phyloP scores from a whole-genome alignment of 2,797 vertebrate genomes.

The Enteromius afrohamiltoni region DNA sequence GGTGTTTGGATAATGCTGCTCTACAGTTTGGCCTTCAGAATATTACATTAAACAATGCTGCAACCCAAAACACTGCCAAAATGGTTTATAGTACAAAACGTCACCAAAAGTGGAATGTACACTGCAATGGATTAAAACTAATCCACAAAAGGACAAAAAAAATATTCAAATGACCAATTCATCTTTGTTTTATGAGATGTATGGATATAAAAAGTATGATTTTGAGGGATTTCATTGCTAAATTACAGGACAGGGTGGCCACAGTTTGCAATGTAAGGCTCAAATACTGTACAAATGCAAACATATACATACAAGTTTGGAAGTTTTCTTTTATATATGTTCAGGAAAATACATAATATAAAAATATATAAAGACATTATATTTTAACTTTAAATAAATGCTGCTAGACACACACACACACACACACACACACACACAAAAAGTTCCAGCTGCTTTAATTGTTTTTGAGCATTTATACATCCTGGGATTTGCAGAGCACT shows the following conservation, averaged over 20 bases:
- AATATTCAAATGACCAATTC: neutral
- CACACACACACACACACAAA: neutral
- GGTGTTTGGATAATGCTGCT: constrained; percentile 37
- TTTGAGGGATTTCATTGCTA: neutral
- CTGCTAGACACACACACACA: neutral
- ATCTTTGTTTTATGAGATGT: neutral
- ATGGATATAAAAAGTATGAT: neutral
- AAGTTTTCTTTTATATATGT: neutral
- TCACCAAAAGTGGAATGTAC: constrained; percentile 3
- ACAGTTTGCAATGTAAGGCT: neutral
- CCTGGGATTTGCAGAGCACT: constrained; percentile 63
- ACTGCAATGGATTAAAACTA: neutral
- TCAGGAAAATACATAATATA: too few relatives aligned
- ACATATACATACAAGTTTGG: neutral
- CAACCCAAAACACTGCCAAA: neutral
- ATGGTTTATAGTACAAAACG: constrained; percentile 7
- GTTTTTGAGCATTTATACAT: constrained; percentile 60
- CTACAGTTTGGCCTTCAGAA: neutral
- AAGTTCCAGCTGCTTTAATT: constrained; percentile 51
- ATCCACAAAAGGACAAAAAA: neutral
- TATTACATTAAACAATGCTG: neutral
- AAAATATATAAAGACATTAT: neutral
- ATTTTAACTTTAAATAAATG: neutral
- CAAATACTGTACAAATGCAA: neutral
- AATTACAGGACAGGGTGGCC: neutral